A percentile compares a stretch with the other conserved stretches of the same genome.
Conservation (phyloP, 1,140 invertebrate species). For the Magallana angulata region DNA sequence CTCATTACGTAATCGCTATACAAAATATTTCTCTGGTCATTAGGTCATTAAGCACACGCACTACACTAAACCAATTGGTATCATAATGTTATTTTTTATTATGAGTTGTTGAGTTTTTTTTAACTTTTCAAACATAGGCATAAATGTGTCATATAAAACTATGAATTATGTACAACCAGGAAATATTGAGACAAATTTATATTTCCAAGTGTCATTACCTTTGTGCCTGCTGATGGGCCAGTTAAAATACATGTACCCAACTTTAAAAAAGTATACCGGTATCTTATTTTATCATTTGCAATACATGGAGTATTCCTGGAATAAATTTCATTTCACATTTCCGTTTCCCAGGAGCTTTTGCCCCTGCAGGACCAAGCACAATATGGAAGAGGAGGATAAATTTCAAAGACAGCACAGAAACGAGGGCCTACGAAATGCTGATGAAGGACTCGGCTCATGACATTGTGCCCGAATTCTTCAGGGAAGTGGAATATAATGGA, state of each 20-base stretch:
- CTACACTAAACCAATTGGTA: too few species aligned
- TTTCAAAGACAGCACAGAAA: slow-evolving; percentile 81
- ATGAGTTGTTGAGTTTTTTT: too few species aligned
- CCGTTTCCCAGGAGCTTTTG: slow-evolving; percentile 88
- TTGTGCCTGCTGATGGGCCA: too few species aligned
- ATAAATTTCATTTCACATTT: too few species aligned
- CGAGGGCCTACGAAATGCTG: slow-evolving; percentile 89
- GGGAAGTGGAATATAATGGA: slow-evolving; percentile 90
- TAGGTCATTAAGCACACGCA: not conserved
- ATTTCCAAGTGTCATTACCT: too few species aligned
- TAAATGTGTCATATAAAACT: not conserved
- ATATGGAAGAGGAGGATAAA: slow-evolving; percentile 92
- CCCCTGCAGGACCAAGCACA: slow-evolving; percentile 94
- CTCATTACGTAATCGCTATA: not conserved
- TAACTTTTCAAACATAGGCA: too few species aligned
- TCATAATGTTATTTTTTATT: too few species aligned
- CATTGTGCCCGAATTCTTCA: slow-evolving; percentile 92
- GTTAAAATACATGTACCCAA: not conserved
- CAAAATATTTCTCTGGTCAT: slow-evolving; percentile 15
- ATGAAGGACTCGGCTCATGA: slow-evolving; percentile 87
- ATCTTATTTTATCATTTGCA: not conserved
- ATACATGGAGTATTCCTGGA: too few species aligned
- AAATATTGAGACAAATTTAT: too few species aligned
- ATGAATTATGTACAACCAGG: not conserved
- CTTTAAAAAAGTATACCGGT: not conserved